Evolutionary conservation across 2,113 vertebrate genomes (phyloP).

Genomic region (Stercorarius parasiticus): DNA sequence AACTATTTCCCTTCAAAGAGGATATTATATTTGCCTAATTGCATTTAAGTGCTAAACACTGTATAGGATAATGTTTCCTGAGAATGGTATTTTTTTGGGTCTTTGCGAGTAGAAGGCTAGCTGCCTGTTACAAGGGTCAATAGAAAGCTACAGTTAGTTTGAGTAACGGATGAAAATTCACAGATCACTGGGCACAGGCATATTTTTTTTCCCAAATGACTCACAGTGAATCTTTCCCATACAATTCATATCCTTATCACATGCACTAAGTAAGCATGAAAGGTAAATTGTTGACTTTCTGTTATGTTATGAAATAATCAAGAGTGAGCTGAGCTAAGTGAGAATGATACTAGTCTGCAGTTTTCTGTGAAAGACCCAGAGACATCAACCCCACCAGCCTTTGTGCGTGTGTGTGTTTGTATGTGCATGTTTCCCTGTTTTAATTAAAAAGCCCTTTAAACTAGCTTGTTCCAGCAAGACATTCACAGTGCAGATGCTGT

Average conservation of each 20-base stretch:
- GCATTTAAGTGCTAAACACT: slow-evolving; percentile 62
- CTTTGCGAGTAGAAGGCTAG: background rate
- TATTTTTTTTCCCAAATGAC: background rate
- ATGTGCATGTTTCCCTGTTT: background rate
- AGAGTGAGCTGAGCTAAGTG: slow-evolving; percentile 10
- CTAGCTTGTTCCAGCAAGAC: background rate
- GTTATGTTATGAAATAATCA: background rate
- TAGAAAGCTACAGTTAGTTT: slow-evolving; percentile 34
- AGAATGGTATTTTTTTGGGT: background rate
- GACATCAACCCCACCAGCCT: background rate
- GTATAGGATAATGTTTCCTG: slow-evolving; percentile 57
- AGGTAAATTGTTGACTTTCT: slow-evolving; percentile 21
- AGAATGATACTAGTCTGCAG: background rate
- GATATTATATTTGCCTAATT: slow-evolving; percentile 72
- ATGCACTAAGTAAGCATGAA: background rate
- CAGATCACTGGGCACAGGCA: background rate
- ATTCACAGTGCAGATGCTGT: background rate
- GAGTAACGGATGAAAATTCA: slow-evolving; percentile 5
- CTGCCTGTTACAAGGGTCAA: slow-evolving; percentile 19
- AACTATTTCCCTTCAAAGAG: slow-evolving; percentile 70
- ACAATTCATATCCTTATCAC: slow-evolving; percentile 23
- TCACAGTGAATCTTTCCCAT: background rate
- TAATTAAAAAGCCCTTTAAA: slow-evolving; percentile 32
- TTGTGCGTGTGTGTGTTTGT: background rate
- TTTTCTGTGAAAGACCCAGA: background rate